Evolutionary conservation across 2,888 invertebrate species (phyloP).

Genomic region (Cryptus viduatorius): DNA sequence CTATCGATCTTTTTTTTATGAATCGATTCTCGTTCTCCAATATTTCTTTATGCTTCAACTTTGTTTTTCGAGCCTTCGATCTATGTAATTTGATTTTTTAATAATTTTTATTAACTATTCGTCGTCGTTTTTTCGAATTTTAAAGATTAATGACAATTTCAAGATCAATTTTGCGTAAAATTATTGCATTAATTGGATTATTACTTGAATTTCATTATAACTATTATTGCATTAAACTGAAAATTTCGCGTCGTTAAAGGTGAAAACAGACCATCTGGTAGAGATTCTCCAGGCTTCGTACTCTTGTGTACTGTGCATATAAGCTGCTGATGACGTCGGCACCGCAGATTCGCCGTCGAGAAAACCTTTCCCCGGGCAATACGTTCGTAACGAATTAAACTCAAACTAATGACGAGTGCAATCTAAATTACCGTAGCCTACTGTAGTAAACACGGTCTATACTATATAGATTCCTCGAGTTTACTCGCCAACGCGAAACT

Average conservation of each 20-base stretch:
- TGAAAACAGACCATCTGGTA: not conserved
- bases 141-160: too few relatives aligned
- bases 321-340: not conserved
- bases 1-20: not conserved
- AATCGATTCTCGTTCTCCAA: not conserved
- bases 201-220: too few relatives aligned
- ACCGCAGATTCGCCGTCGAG: not conserved
- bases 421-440: constrained; percentile 25
- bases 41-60: not conserved
- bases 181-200: too few relatives aligned
- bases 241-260: not conserved
- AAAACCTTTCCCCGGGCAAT: constrained; percentile 2
- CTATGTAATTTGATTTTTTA: too few relatives aligned
- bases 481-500: constrained; percentile 33
- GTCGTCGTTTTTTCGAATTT: too few relatives aligned
- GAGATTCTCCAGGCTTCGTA: not conserved
- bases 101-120: too few relatives aligned
- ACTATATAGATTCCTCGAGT: not conserved
- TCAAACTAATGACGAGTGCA: constrained; percentile 41
- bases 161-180: too few relatives aligned
- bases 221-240: not conserved
- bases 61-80: too few relatives aligned
- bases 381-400: constrained; percentile 24
- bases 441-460: not conserved
- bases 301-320: not conserved